These are phyloP conservation scores for Drosophila bocki DNA, from an alignment of 1,140 invertebrate genomes.

Conservation along the genomic window DNA sequence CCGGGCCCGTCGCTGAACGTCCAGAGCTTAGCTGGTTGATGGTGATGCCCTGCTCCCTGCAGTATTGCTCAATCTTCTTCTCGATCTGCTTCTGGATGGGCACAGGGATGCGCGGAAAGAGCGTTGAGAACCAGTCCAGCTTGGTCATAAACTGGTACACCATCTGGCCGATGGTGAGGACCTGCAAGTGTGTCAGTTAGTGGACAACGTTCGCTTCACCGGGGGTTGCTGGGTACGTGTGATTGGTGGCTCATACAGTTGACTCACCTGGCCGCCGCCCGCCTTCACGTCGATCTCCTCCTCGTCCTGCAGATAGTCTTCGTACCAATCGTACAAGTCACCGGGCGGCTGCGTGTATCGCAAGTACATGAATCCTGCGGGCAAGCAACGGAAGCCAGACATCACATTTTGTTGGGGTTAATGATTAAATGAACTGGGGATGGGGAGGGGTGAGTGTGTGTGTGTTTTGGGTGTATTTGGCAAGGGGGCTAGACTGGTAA, in stretches of 20 bases:
- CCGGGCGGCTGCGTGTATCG: conserved; percentile 98
- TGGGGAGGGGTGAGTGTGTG: conserved; percentile 1
- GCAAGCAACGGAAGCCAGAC: not conserved
- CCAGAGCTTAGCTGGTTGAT: conserved; percentile 69
- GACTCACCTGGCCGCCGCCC: conserved; percentile 93
- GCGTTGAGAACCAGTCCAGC: conserved; percentile 98
- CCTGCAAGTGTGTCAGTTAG: conserved; percentile 47
- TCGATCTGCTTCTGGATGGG: conserved; percentile 97
- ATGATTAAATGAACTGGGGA: not conserved
- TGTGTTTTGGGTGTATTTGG: not conserved
- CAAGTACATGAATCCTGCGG: conserved; percentile 89
- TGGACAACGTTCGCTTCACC: not conserved
- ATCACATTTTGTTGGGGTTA: not conserved
- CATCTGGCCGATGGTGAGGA: conserved; percentile 97
- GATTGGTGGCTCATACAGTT: conserved; percentile 83
- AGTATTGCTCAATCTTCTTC: conserved; percentile 88
- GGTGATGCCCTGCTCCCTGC: conserved; percentile 70
- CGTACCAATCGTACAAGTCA: conserved; percentile 98
- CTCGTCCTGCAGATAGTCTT: conserved; percentile 97
- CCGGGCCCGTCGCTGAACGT: conserved; percentile 28
- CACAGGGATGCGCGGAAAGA: conserved; percentile 99
- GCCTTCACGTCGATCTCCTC: conserved; percentile 99
- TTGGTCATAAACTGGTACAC: conserved; percentile 97
- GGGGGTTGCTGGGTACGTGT: conserved; percentile 6
- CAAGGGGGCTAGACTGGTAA: not conserved